Evolutionary conservation across 2,113 vertebrate genomes (phyloP), one percentile per base, ranked within the genome.

Genomic region (Eptatretus burgeri): DNA sequence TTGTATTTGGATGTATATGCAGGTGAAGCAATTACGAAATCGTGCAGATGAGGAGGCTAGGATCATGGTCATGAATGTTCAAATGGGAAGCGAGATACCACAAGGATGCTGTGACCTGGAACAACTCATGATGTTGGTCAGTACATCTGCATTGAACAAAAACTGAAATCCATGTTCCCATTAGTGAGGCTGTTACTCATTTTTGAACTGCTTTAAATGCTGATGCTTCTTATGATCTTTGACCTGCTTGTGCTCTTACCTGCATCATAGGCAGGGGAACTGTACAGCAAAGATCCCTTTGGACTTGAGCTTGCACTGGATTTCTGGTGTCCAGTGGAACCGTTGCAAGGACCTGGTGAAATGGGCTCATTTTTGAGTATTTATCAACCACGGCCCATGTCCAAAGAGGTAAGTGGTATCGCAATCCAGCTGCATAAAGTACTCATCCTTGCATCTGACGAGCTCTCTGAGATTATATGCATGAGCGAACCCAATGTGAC

Each of bases 301-400:
- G 19, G 56, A 17, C 56, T 60, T 10, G 56, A 60, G 56, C 56
- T 60, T 60, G 56, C 56, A 2, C 19, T 60, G 56, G 56, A 60
- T n/a, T 60, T 60, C 19, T 60, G 56, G 56, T 60, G 56, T 60
- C 56, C 56, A 60, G n/a, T 19, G 56, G 56, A 60, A 60, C 56
- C 56, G 10, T 60, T 60, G 56, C 56, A 60, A 13, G 56, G 56
- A 60, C 56, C 19, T 19, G 19, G 19, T 19, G 56, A 60, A 19
- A 60, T 19, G 12, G 56, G 56, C 56, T 60, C 56, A 10, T 60
- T 60, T 60, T 19, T 60, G 56, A 19, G 56, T 12, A 60, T 60
- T n/a, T 60, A 60, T 13, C 56, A 60, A 60, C 9, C n/a, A 60
- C n/a, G 56, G 56, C 56, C 56, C 56, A n/a, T 19, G 10, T 19